phyloP scores from a whole-genome alignment of 2,888 invertebrate species.

The Cataglyphis albicans region DNA sequence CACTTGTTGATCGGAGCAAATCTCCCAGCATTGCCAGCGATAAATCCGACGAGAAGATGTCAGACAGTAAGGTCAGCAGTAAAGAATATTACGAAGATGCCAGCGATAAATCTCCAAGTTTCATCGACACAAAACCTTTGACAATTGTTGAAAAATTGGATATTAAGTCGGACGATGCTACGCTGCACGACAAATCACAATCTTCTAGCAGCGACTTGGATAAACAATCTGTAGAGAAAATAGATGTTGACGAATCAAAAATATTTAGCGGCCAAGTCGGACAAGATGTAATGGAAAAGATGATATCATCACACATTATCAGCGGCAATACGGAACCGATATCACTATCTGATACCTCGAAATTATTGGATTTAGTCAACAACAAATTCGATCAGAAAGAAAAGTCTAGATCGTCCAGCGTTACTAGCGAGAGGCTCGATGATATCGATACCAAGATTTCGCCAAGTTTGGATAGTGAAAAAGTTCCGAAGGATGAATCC shows the following conservation, averaged over 20 bases:
- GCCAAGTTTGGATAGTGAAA: neutral
- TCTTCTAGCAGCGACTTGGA: slow-evolving; percentile 42
- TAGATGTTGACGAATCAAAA: slow-evolving; percentile 19
- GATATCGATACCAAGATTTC: slow-evolving; percentile 14
- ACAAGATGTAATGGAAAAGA: slow-evolving; percentile 22
- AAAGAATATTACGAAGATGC: slow-evolving; percentile 52
- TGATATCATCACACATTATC: slow-evolving; percentile 59
- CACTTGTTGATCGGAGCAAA: slow-evolving; percentile 49
- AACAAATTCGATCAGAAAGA: slow-evolving; percentile 42
- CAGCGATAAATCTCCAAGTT: slow-evolving; percentile 59
- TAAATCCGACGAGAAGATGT: slow-evolving; percentile 46
- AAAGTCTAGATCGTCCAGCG: slow-evolving; percentile 46
- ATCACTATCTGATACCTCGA: slow-evolving; percentile 28
- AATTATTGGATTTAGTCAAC: slow-evolving; percentile 20
- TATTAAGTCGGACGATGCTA: neutral
- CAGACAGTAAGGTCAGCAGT: slow-evolving; percentile 35
- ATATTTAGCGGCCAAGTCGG: slow-evolving; percentile 15
- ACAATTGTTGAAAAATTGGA: slow-evolving; percentile 1
- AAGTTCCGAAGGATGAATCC: slow-evolving; percentile 1
- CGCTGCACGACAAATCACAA: slow-evolving; percentile 27
- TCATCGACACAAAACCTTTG: slow-evolving; percentile 13
- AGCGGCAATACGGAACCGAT: slow-evolving; percentile 48
- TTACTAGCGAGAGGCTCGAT: slow-evolving; percentile 51
- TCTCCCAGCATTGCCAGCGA: slow-evolving; percentile 60
- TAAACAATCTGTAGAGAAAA: neutral